Percentiles rank a stretch among this genome's conserved stretches.
Conservation (phyloP, 2,113 vertebrate genomes). For the Lycaon pictus region DNA sequence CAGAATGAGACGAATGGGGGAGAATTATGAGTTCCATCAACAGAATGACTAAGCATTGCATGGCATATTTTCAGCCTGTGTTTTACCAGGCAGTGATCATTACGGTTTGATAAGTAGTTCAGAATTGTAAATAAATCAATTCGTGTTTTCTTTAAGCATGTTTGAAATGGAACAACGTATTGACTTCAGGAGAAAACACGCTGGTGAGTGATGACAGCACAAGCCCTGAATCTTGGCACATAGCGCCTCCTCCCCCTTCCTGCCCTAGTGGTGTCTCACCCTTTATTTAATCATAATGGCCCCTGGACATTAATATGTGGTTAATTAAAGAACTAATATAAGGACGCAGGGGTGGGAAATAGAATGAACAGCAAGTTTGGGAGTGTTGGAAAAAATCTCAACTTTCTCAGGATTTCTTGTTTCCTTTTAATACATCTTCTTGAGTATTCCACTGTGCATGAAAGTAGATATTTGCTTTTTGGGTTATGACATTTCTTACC, state of each 20-base stretch:
- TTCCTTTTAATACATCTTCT: constrained; percentile 67
- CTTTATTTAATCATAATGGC: constrained; percentile 72
- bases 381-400: constrained; percentile 60
- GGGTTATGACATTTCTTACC: constrained; percentile 85
- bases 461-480: constrained; percentile 83
- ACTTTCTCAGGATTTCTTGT: constrained; percentile 68
- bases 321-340: constrained; percentile 84
- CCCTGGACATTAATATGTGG: constrained; percentile 79
- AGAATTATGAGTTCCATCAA: constrained; percentile 73
- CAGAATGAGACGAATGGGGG: not conserved
- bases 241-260: not conserved
- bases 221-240: constrained; percentile 68
- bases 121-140: constrained; percentile 87
- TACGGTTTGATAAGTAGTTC: constrained; percentile 84
- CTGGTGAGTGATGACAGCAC: constrained; percentile 74
- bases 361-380: constrained; percentile 72
- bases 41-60: constrained; percentile 66
- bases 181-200: constrained; percentile 80
- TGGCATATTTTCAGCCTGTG: constrained; percentile 53
- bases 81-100: constrained; percentile 80
- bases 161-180: constrained; percentile 78
- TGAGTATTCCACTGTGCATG: constrained; percentile 60
- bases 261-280: not conserved
- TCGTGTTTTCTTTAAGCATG: constrained; percentile 83
- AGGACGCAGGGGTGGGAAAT: constrained; percentile 74